Evolutionary conservation across 1,140 invertebrate species (phyloP).

Genomic region (Drosophila kikkawai): DNA sequence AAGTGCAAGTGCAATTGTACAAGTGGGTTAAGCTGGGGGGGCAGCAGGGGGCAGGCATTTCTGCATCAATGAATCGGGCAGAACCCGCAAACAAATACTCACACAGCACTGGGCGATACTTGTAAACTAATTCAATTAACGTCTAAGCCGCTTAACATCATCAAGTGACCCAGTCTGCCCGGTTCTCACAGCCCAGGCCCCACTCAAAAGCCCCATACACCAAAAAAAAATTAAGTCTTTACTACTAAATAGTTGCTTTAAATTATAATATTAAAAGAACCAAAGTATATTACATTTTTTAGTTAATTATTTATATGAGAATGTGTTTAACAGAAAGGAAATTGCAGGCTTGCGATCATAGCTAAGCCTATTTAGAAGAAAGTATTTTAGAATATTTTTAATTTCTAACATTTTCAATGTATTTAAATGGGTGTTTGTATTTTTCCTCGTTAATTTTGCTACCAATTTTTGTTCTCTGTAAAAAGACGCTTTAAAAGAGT

Average conservation of each 20-base stretch:
- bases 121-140: conserved; percentile 83
- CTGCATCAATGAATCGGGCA: conserved; percentile 41
- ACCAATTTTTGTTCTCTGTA: not conserved
- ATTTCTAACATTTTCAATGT: not conserved
- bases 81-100: conserved; percentile 29
- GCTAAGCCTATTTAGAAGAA: no score
- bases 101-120: conserved; percentile 51
- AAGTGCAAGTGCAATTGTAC: conserved; percentile 74
- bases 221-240: not conserved
- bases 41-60: conserved; percentile 1
- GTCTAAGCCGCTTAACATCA: conserved; percentile 79
- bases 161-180: conserved; percentile 64
- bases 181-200: conserved; percentile 3
- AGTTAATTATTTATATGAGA: no score
- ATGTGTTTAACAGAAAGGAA: no score
- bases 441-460: no score
- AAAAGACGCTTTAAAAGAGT: conserved; percentile 8
- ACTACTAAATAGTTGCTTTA: not conserved
- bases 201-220: conserved; percentile 1
- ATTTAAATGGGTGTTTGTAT: no score
- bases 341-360: no score
- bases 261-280: not conserved
- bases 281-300: not conserved
- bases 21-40: conserved; percentile 43
- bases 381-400: no score